Base-by-base conservation (phyloP, 2,113 vertebrate genomes). In the Pseudolaguvia tuberculata region DNA sequence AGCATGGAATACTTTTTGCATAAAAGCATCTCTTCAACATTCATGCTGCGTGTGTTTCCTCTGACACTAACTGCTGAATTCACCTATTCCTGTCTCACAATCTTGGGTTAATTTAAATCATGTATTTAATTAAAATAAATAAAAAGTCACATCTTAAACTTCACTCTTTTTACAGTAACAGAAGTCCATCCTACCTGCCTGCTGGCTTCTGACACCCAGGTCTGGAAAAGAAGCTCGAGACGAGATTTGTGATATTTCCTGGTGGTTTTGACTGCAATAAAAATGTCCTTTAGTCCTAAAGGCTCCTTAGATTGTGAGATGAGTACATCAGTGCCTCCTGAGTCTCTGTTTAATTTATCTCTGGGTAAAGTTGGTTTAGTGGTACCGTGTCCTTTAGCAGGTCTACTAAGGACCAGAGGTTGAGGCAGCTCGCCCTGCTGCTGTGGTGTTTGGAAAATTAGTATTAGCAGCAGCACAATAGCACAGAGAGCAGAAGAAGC, bases 211-310 rank as follows among this genome's bases (percentile, higher is more conserved):
- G 96, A 96, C 82, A 97, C 92, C 97, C 97, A 99, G 35, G 97
- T 98, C 71, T 93, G 92, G 23, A 96, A 89, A 3, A 99, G 92
- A 83, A 99, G 84, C 78, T 90, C 91, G 85, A 99, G 82, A 53
- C 97, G 91, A 50, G 92, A 91, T 76, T 70, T 88, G 84, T 98
- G 97, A 84, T 97, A 97, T 79, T 94, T 95, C 65, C 90, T 91
- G 25, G 97, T 98, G 11, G 96, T 98, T 86, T 97, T 98, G 59
- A 99, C 93, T 0, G 97, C 97, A 56, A 98, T 91, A 76, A 99
- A 98, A 86, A 99, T 85, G 84, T 99, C 96, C 57, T 91, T 89
- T 5, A 92, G 85, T 52, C 91, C 86, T 25, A 98, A 82, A 4
- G 62, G 78, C 53, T 93, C 91, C 29, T 73, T 79, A 58, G 61